Evolutionary conservation across 2,888 invertebrate genomes (phyloP).

Genomic region (Terebella lapidaria): DNA sequence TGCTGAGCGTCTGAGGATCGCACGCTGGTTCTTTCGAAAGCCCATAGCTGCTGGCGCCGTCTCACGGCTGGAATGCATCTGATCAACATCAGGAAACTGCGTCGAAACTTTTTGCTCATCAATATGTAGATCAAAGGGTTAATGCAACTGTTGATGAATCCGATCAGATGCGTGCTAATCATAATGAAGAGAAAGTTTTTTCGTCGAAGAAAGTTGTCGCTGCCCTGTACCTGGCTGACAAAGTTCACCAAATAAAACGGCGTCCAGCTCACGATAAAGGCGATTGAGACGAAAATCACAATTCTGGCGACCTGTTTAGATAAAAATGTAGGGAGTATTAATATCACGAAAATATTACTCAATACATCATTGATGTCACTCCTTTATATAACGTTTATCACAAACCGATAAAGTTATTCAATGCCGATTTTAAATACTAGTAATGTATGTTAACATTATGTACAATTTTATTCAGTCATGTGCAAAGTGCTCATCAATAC

Average conservation of each 20-base stretch:
- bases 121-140: slow-evolving; percentile 55
- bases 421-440: no score
- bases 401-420: no score
- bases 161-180: slow-evolving; percentile 53
- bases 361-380: no score
- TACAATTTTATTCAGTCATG: no score
- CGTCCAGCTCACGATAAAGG: slow-evolving; percentile 54
- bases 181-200: slow-evolving; percentile 55
- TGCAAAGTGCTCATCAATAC: no score
- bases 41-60: background rate
- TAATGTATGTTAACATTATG: no score
- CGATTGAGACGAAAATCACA: slow-evolving; percentile 54
- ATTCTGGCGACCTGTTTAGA: slow-evolving; percentile 53
- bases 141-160: slow-evolving; percentile 55
- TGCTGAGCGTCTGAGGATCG: background rate
- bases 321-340: no score
- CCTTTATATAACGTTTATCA: no score
- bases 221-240: slow-evolving; percentile 48
- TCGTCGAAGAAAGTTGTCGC: slow-evolving; percentile 45
- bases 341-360: no score
- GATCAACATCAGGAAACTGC: slow-evolving; percentile 35
- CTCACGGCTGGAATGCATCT: background rate
- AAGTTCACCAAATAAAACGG: slow-evolving; percentile 55
- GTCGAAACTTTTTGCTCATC: slow-evolving; percentile 55
- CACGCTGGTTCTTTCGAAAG: background rate